Conservation (phyloP, 2,113 vertebrate genomes). For the Vicugna pacos region DNA sequence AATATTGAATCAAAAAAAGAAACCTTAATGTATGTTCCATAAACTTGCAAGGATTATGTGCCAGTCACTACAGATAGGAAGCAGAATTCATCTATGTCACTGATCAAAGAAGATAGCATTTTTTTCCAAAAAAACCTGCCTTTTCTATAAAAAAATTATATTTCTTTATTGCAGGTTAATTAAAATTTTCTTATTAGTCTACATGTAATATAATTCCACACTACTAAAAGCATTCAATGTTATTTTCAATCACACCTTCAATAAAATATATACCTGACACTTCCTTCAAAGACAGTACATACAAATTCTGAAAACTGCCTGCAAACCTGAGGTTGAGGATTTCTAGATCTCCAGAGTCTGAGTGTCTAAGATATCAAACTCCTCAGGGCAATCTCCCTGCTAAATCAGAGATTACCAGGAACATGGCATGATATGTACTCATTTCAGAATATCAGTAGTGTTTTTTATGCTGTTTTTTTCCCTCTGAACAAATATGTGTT, state of each 20-base stretch:
- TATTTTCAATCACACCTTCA: background rate
- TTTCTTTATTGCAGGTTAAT: background rate
- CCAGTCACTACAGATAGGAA: background rate
- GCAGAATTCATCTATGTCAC: background rate
- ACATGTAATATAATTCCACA: background rate
- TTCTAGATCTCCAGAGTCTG: background rate
- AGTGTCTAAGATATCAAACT: background rate
- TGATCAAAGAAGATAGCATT: background rate
- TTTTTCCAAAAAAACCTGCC: background rate
- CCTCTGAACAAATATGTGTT: background rate
- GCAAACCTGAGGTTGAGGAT: background rate
- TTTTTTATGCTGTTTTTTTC: background rate
- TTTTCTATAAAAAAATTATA: background rate
- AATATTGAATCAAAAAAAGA: background rate
- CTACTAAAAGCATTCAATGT: background rate
- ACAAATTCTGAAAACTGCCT: background rate
- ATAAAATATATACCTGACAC: background rate
- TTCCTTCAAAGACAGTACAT: background rate
- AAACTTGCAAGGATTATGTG: background rate
- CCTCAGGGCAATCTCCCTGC: background rate
- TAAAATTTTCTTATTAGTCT: conserved; percentile 24
- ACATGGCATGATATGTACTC: background rate
- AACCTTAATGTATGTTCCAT: background rate
- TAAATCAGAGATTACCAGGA: background rate
- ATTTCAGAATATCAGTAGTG: background rate